A percentile compares a stretch with the other conserved stretches of the same genome.
These are phyloP conservation scores for Myopa testacea DNA, from an alignment of 2,888 invertebrate genomes.

Conservation along the genomic window DNA sequence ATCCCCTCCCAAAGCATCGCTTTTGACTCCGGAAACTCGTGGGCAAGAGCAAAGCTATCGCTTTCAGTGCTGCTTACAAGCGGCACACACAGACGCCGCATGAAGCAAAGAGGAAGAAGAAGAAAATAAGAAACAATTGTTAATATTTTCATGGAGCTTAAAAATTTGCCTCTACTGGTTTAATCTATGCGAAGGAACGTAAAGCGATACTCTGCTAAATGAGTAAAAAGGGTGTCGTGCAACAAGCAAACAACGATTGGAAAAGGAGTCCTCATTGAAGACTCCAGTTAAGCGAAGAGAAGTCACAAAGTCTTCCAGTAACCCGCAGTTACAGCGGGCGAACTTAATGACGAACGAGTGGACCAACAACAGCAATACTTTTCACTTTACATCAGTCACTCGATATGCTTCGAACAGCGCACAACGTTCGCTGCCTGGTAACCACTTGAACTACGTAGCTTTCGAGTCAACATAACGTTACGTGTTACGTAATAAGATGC, in stretches of 20 bases:
- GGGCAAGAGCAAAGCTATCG: constrained; percentile 27
- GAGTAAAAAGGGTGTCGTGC: background rate
- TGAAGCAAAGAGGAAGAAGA: background rate
- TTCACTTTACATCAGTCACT: background rate
- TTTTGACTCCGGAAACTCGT: constrained; percentile 20
- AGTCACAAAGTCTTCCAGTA: background rate
- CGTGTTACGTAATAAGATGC: background rate
- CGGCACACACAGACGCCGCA: background rate
- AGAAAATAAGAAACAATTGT: constrained; percentile 25
- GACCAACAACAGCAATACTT: too few species aligned
- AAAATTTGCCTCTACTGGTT: constrained; percentile 35
- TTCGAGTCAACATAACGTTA: background rate
- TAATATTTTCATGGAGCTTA: constrained; percentile 40
- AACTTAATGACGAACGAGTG: too few species aligned
- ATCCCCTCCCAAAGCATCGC: background rate
- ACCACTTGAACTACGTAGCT: background rate
- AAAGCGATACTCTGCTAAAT: background rate
- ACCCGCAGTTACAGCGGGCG: background rate
- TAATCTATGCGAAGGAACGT: constrained; percentile 29
- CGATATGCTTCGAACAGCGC: background rate
- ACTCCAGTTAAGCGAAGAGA: background rate
- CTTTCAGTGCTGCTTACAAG: constrained; percentile 5
- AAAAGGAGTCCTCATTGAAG: background rate
- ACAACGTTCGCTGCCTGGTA: background rate
- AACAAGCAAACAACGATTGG: background rate